Evolutionary conservation across 2,113 vertebrate genomes (phyloP).

Genomic region (Lepus europaeus): DNA sequence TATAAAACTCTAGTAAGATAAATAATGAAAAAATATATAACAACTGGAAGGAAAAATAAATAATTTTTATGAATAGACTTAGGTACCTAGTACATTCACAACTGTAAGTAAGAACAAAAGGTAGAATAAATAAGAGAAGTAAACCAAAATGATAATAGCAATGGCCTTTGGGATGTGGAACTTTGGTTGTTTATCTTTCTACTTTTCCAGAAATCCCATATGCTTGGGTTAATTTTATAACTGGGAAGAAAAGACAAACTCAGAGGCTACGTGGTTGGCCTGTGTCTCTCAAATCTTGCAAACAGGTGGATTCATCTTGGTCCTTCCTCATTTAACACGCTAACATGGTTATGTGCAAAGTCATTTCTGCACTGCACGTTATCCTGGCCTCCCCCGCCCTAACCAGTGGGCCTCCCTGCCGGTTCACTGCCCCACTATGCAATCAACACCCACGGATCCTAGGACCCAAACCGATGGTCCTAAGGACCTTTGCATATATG

Average conservation of each 20-base stretch:
- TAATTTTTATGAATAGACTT: not conserved
- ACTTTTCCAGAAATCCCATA: conserved; percentile 26
- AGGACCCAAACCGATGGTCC: not conserved
- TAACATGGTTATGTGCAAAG: not conserved
- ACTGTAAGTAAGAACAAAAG: conserved; percentile 15
- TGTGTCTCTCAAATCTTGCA: not conserved
- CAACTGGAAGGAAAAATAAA: conserved; percentile 6
- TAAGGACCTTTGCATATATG: not conserved
- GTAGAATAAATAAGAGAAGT: not conserved
- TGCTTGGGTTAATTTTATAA: conserved; percentile 36
- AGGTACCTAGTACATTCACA: not conserved
- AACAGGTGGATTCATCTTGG: not conserved
- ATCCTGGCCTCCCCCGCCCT: not conserved
- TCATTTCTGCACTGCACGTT: not conserved
- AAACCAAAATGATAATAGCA: not conserved
- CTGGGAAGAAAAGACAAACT: not conserved
- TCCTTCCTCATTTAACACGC: not conserved
- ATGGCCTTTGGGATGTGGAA: not conserved
- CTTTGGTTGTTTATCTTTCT: not conserved
- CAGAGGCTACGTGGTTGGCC: conserved; percentile 2
- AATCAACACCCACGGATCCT: not conserved
- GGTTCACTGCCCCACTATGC: not conserved
- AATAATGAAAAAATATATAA: not conserved
- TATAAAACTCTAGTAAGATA: conserved; percentile 33
- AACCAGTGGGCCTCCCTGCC: not conserved